Evolutionary conservation across 1,140 invertebrate species (phyloP).

Genomic region (Aphaenogaster ashmeadi): DNA sequence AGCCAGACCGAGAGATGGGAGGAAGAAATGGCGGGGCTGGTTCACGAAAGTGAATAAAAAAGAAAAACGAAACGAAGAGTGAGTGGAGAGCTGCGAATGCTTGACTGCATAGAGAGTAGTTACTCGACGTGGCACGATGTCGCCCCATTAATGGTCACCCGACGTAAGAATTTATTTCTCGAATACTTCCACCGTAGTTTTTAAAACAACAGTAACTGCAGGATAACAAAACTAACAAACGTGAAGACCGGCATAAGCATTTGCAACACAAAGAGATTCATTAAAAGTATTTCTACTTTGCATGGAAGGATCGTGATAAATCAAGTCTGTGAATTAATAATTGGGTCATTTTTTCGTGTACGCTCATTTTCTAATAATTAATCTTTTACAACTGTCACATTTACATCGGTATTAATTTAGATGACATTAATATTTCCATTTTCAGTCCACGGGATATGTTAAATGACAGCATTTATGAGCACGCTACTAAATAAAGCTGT

Average conservation of each 20-base stretch:
- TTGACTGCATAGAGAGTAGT: constrained; percentile 63
- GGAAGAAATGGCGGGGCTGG: constrained; percentile 34
- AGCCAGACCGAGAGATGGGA: constrained; percentile 25
- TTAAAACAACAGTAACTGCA: constrained; percentile 28
- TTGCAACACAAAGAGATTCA: background rate
- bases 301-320: background rate
- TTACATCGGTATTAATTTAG: constrained; percentile 1
- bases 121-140: constrained; percentile 51
- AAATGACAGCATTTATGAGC: background rate
- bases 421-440: background rate
- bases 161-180: constrained; percentile 57
- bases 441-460: background rate
- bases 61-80: constrained; percentile 44
- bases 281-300: background rate
- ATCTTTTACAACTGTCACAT: background rate
- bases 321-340: constrained; percentile 6
- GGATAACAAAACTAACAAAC: constrained; percentile 40
- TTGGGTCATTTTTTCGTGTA: background rate
- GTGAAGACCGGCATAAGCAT: background rate
- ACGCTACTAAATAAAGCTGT: constrained; percentile 17
- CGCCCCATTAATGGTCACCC: constrained; percentile 47
- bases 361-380: background rate
- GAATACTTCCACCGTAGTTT: constrained; percentile 14
- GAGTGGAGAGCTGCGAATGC: constrained; percentile 46
- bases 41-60: constrained; percentile 51